These are phyloP conservation scores for Pseudomyrmex flavicornis DNA, from an alignment of 1,140 invertebrate species.

Conservation along the genomic window DNA sequence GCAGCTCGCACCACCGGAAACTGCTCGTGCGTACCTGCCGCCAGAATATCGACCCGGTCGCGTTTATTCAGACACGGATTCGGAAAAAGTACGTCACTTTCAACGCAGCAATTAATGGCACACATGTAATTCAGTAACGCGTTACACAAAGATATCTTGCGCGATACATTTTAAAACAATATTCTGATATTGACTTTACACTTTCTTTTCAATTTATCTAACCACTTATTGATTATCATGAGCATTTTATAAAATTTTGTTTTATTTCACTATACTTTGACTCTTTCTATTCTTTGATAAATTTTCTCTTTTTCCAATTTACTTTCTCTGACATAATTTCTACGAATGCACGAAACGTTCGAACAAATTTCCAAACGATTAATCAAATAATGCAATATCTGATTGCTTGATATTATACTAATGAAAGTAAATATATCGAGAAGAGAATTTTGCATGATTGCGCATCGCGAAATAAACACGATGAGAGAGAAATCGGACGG, in stretches of 20 bases:
- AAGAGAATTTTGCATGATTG: constrained; percentile 27
- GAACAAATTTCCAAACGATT: neutral
- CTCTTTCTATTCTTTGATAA: neutral
- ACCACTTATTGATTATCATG: neutral
- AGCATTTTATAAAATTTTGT: neutral
- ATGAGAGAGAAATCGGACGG: neutral
- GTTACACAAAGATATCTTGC: neutral
- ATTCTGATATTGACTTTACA: neutral
- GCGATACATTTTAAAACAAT: neutral
- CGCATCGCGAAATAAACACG: neutral
- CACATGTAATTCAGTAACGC: constrained; percentile 28
- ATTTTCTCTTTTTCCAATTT: neutral
- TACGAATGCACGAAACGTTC: neutral
- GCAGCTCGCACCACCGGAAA: constrained; percentile 83
- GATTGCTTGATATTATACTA: neutral
- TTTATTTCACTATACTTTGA: neutral
- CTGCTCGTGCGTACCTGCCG: constrained; percentile 85
- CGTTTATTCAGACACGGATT: constrained; percentile 86
- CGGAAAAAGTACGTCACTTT: constrained; percentile 84
- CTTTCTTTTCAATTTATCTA: neutral
- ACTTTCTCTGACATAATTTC: neutral
- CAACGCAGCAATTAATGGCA: constrained; percentile 24
- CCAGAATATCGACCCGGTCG: constrained; percentile 86
- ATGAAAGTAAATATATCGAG: constrained; percentile 17
- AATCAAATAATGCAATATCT: constrained; percentile 6